phyloP scores from a whole-genome alignment of 2,888 invertebrate genomes.

The Brachyptera risi region DNA sequence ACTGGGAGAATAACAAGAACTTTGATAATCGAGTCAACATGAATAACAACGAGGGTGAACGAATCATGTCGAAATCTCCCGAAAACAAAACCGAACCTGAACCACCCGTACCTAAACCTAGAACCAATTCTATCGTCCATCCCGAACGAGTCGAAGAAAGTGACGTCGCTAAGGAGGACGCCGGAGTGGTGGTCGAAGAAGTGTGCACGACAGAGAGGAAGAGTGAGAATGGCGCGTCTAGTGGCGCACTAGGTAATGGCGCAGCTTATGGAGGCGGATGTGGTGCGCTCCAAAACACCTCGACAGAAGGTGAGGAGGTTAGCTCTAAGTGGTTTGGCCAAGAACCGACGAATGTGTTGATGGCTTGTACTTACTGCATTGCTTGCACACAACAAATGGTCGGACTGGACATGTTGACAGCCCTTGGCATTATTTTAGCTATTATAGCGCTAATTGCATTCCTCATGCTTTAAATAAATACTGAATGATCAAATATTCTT shows the following conservation, averaged over 20 bases:
- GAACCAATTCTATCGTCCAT: not conserved
- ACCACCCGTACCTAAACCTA: not conserved
- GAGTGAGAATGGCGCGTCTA: not conserved
- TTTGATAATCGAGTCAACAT: no score
- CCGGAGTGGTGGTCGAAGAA: not conserved
- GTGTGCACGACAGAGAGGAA: slow-evolving; percentile 24
- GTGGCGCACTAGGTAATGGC: no score
- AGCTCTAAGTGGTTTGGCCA: not conserved
- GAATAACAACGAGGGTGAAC: no score
- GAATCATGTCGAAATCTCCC: not conserved
- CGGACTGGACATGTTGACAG: slow-evolving; percentile 57
- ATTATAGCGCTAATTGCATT: slow-evolving; percentile 46
- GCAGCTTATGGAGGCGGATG: no score
- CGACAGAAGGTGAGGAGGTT: slow-evolving; percentile 18
- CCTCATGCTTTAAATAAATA: slow-evolving; percentile 55
- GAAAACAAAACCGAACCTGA: not conserved
- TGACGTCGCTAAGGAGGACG: not conserved
- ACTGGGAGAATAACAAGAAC: not conserved
- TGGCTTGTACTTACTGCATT: slow-evolving; percentile 73
- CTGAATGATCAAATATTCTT: no score
- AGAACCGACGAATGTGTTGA: slow-evolving; percentile 38
- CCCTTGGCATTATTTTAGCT: slow-evolving; percentile 70
- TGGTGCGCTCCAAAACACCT: no score
- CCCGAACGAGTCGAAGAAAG: not conserved
- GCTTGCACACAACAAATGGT: slow-evolving; percentile 66